Base-by-base conservation (phyloP, 2,888 invertebrate genomes). In the Bombyx huttoni region DNA sequence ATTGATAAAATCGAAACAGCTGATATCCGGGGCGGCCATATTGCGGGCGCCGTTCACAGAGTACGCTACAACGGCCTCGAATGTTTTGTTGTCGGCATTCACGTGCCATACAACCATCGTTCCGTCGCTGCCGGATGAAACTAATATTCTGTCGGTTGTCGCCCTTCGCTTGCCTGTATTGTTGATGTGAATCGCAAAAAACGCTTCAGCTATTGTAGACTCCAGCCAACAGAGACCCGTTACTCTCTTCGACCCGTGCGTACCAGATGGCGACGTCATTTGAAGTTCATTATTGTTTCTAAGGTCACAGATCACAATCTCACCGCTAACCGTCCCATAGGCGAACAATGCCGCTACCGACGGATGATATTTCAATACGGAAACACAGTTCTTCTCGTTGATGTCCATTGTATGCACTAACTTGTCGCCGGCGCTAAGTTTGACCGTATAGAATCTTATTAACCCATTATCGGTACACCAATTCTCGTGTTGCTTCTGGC, bases 361-460 rank as follows among this genome's bases (percentile, higher is more conserved):
- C 0, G 81, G 82, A 35, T 86, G 84, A 51, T 81, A 85, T 46
- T 73, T 70, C 0, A 88, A 53, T 0, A 69, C 78, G 0, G 80
- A 71, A 0, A 88, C 70, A 49, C 87, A 88, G 34, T 75, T 80
- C 53, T 82, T 83, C 50, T 86, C 83, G 0, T 72, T 64, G 0
- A 87, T 65, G 49, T 86, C 84, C 5, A 78, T 53, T 0, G 63
- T 55, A 46, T 77, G 75, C 0, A 74, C 69, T 5, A 85, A 68
- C 1, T 69, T 70, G 40, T 79, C 91, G 90, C 70, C 91, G 90
- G 81, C 90, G 70, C 69, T 82, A 2, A 75, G 63, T 56, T 79
- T 82, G 0, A 73, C 53, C 0, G 76, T 81, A 51, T 73, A 87
- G 6, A 87, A 65, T 7, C 78, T 67, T 9, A 87, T 77, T 7